A percentile compares a stretch with the other conserved stretches of the same genome.
phyloP scores from a whole-genome alignment of 2,888 invertebrate genomes.

The Tenthredo livida region DNA sequence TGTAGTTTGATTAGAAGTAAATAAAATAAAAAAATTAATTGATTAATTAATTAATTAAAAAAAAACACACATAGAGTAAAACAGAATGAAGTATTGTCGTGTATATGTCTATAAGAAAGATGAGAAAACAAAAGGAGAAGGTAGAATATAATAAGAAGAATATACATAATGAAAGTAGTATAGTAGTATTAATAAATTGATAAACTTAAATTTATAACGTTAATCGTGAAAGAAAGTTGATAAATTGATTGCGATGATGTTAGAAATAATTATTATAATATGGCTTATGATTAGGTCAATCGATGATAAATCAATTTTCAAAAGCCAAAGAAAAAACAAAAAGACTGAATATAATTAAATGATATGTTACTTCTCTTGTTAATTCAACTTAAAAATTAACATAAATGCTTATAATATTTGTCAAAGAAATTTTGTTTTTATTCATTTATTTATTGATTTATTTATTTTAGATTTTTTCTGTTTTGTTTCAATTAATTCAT shows the following conservation, averaged over 20 bases:
- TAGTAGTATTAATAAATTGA: constrained; percentile 4
- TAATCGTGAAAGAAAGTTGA: not conserved
- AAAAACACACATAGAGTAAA: not conserved
- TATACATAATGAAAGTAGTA: not conserved
- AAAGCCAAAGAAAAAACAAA: constrained; percentile 20
- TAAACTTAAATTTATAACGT: not conserved
- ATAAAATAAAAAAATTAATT: not conserved
- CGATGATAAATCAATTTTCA: not conserved
- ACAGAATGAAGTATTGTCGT: not conserved
- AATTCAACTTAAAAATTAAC: constrained; percentile 70
- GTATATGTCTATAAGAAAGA: constrained; percentile 42
- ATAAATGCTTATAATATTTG: constrained; percentile 63
- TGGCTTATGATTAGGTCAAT: constrained; percentile 1
- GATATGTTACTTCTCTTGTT: constrained; percentile 77
- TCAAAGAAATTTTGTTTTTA: constrained; percentile 58
- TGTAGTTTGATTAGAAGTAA: not conserved
- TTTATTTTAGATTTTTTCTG: no score
- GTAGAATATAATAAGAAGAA: not conserved
- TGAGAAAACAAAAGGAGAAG: constrained; percentile 37
- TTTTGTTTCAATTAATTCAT: constrained; percentile 45
- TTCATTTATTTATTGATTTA: not conserved
- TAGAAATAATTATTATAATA: not conserved
- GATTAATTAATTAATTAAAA: no score
- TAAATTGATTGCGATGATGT: not conserved
- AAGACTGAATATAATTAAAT: constrained; percentile 73